Conservation (phyloP, 2,113 vertebrate species). For the Eira barbara region DNA sequence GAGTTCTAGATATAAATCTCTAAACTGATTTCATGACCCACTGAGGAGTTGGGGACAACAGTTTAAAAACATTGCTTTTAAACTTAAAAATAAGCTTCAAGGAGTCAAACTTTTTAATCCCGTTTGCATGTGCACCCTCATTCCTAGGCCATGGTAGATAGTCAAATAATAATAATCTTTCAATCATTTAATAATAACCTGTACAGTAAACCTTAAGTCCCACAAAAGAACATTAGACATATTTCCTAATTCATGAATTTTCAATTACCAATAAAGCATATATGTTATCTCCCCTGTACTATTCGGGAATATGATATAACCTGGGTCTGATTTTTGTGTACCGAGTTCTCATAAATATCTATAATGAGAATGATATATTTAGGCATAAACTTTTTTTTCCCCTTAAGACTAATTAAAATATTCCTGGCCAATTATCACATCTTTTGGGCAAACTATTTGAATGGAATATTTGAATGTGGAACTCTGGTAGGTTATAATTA, state of each 20-base stretch:
- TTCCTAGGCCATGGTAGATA: not conserved
- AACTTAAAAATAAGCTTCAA: not conserved
- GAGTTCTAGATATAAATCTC: not conserved
- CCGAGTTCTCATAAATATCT: not conserved
- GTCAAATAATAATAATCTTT: not conserved
- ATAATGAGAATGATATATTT: not conserved
- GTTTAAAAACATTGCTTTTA: not conserved
- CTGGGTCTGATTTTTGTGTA: not conserved
- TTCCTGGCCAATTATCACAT: not conserved
- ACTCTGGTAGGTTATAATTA: not conserved
- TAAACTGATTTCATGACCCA: not conserved
- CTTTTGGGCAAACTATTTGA: not conserved
- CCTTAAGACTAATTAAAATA: constrained; percentile 11
- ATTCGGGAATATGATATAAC: not conserved
- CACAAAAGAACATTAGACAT: not conserved
- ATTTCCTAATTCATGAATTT: not conserved
- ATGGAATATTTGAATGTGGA: not conserved
- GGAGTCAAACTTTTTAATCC: not conserved
- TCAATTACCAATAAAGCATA: not conserved
- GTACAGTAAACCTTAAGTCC: not conserved
- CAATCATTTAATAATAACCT: not conserved
- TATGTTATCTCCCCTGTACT: not conserved
- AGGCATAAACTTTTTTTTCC: not conserved
- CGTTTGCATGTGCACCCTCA: not conserved
- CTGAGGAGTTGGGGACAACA: not conserved